These are phyloP conservation scores for Poecile atricapillus DNA, from an alignment of 2,113 vertebrate genomes.

Conservation along the genomic window DNA sequence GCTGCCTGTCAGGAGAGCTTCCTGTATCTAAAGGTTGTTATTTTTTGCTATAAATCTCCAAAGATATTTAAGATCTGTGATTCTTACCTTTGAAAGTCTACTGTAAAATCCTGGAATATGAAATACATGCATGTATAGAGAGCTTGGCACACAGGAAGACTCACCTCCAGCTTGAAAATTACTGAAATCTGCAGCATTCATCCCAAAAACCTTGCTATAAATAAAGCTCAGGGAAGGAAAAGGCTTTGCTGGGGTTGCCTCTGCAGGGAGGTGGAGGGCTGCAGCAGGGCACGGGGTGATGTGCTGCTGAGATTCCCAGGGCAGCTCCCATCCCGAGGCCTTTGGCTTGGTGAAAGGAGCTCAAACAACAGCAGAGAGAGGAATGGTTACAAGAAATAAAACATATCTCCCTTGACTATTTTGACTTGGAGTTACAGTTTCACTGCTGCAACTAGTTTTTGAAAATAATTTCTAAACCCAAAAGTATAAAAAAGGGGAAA, in stretches of 20 bases:
- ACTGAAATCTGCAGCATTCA: fast-evolving
- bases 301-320: not conserved
- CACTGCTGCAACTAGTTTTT: not conserved
- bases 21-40: not conserved
- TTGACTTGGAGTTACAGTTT: not conserved
- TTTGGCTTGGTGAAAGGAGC: not conserved
- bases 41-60: not conserved
- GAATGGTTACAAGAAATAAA: not conserved
- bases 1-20: not conserved
- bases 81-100: not conserved
- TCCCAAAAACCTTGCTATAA: not conserved
- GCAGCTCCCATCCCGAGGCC: fast-evolving
- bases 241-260: not conserved
- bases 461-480: not conserved
- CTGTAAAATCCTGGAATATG: not conserved
- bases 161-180: not conserved
- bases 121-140: fast-evolving
- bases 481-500: not conserved
- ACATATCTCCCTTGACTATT: not conserved
- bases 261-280: not conserved
- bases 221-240: not conserved
- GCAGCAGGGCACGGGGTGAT: not conserved
- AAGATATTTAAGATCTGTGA: not conserved
- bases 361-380: fast-evolving
- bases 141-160: not conserved